Evolutionary conservation across 2,888 invertebrate genomes (phyloP).

Genomic region (Phymatocera aterrima): DNA sequence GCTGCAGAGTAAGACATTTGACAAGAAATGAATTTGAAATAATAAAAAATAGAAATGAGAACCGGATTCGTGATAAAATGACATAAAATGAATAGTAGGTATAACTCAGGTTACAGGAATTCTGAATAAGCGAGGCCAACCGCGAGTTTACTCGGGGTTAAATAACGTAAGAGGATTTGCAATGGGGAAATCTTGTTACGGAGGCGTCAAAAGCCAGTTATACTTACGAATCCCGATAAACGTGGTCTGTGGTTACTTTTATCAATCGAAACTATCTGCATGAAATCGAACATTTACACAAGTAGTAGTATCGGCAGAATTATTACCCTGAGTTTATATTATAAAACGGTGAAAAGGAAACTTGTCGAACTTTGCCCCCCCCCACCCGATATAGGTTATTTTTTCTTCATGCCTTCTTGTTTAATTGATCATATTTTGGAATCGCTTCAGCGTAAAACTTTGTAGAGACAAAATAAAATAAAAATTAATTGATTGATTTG

Average conservation of each 20-base stretch:
- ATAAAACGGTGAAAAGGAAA: too few species aligned
- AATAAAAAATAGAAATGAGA: too few species aligned
- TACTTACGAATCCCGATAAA: conserved; percentile 55
- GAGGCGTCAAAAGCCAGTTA: conserved; percentile 69
- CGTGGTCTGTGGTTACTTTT: background rate
- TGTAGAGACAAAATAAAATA: background rate
- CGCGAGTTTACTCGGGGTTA: conserved; percentile 39
- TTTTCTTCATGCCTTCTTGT: too few species aligned
- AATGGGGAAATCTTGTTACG: conserved; percentile 69
- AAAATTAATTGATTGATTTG: too few species aligned
- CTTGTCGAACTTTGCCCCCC: too few species aligned
- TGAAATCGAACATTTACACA: conserved; percentile 1
- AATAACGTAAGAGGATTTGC: conserved; percentile 66
- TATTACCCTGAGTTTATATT: background rate
- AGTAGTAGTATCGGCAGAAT: too few species aligned
- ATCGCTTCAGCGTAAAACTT: background rate
- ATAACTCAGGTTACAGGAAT: background rate
- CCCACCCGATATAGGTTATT: too few species aligned
- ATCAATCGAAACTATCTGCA: background rate
- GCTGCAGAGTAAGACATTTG: too few species aligned
- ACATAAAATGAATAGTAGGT: too few species aligned
- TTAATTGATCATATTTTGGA: too few species aligned
- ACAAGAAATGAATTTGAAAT: too few species aligned
- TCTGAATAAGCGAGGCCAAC: conserved; percentile 24
- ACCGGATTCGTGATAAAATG: too few species aligned